A percentile compares a stretch with the other conserved stretches of the same genome.
These are phyloP conservation scores for Drosophila tanythrix DNA, from an alignment of 2,888 invertebrate species.

Conservation along the genomic window DNA sequence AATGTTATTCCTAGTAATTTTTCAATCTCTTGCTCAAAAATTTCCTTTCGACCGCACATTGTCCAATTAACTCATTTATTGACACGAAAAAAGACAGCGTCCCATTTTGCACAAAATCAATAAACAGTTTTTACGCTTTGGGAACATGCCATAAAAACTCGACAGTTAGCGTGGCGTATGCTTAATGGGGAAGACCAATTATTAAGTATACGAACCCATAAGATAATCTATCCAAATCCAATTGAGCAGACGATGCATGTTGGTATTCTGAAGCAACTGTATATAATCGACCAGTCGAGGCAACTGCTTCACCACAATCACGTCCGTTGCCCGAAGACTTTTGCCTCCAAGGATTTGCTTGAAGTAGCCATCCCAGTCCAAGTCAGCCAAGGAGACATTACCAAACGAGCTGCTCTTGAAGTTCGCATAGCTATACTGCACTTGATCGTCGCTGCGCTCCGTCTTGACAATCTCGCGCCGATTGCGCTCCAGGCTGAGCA, in stretches of 20 bases:
- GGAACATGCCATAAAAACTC: background rate
- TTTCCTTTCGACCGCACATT: background rate
- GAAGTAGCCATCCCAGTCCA: constrained; percentile 83
- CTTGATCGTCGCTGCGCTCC: constrained; percentile 49
- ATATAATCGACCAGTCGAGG: constrained; percentile 77
- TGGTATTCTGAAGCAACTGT: constrained; percentile 76
- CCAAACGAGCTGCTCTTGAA: constrained; percentile 67
- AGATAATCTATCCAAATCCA: constrained; percentile 84
- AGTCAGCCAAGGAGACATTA: constrained; percentile 41
- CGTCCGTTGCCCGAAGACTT: constrained; percentile 70
- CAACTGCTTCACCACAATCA: constrained; percentile 72
- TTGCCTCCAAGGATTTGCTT: constrained; percentile 80
- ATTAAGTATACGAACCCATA: constrained; percentile 72
- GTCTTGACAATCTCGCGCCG: constrained; percentile 76
- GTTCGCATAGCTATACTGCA: constrained; percentile 75
- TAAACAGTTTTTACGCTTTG: background rate
- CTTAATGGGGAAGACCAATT: background rate
- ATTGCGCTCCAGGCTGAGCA: constrained; percentile 79
- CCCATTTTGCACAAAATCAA: background rate
- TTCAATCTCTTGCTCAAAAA: background rate
- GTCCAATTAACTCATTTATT: background rate
- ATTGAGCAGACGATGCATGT: constrained; percentile 75
- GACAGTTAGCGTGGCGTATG: background rate
- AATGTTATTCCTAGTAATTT: background rate
- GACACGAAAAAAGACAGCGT: background rate